phyloP scores from a whole-genome alignment of 2,113 vertebrate genomes.

The Rana temporaria region DNA sequence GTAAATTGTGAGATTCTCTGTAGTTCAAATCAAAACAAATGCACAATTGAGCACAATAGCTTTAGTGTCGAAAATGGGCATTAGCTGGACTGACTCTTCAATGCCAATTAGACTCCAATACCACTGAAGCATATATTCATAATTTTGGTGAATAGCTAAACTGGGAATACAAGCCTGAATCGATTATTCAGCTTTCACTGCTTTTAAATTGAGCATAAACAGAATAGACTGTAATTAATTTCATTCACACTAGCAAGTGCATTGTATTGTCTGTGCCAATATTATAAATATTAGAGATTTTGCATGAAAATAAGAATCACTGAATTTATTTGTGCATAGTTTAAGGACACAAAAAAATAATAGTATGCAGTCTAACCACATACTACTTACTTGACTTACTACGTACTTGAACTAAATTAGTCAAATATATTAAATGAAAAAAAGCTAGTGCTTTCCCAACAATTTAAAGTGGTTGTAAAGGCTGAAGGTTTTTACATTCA shows the following conservation, averaged over 20 bases:
- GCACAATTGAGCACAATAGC: constrained; percentile 9
- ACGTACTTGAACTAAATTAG: too few relatives aligned
- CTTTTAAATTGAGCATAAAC: constrained; percentile 8
- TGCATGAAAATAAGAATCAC: not conserved
- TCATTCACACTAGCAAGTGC: not conserved
- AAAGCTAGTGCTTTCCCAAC: too few relatives aligned
- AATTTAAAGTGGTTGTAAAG: too few relatives aligned
- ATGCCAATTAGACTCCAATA: not conserved
- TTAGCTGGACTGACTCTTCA: not conserved
- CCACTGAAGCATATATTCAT: not conserved
- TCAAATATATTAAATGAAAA: too few relatives aligned
- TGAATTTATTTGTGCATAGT: too few relatives aligned
- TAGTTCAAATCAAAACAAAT: constrained; percentile 9
- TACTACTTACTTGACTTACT: too few relatives aligned
- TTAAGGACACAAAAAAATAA: too few relatives aligned
- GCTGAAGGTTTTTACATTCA: too few relatives aligned
- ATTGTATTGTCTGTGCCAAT: not conserved
- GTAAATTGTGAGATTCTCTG: not conserved
- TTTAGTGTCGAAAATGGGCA: not conserved
- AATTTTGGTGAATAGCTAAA: not conserved
- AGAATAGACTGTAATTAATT: constrained; percentile 6
- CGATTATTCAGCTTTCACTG: constrained; percentile 9
- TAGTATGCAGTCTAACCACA: too few relatives aligned
- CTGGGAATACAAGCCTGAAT: constrained; percentile 1
- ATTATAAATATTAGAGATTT: not conserved